Percentiles rank a stretch among this genome's conserved stretches.
phyloP scores from a whole-genome alignment of 2,113 vertebrate species.

The Lates calcarifer region DNA sequence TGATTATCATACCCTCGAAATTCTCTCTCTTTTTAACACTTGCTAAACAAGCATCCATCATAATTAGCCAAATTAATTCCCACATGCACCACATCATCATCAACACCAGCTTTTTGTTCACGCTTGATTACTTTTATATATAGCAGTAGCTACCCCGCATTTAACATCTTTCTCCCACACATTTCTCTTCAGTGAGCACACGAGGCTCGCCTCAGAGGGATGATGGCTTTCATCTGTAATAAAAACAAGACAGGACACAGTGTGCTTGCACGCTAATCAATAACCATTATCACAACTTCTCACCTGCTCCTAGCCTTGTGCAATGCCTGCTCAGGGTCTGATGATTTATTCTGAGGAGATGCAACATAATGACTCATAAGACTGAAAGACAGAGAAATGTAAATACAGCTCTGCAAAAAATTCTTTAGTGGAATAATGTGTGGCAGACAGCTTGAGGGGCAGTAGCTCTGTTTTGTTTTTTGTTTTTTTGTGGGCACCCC shows the following conservation, averaged over 20 bases:
- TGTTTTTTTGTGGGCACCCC: no score
- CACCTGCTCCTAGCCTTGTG: constrained; percentile 60
- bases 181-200: constrained; percentile 53
- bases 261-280: constrained; percentile 63
- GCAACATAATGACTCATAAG: constrained; percentile 20
- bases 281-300: constrained; percentile 75
- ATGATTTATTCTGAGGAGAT: constrained; percentile 56
- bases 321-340: constrained; percentile 1
- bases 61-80: constrained; percentile 72
- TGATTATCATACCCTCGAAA: constrained; percentile 45
- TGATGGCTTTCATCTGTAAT: constrained; percentile 67
- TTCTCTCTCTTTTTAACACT: constrained; percentile 3
- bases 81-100: constrained; percentile 60
- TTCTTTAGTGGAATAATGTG: not conserved
- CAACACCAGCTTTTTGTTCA: constrained; percentile 68
- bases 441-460: not conserved
- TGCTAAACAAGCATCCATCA: constrained; percentile 66
- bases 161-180: constrained; percentile 70
- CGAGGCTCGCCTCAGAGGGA: constrained; percentile 29
- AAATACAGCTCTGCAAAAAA: not conserved
- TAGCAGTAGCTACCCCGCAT: constrained; percentile 55
- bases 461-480: constrained; percentile 10
- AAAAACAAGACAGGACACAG: constrained; percentile 67
- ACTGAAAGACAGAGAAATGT: constrained; percentile 27
- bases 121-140: constrained; percentile 72